phyloP scores from a whole-genome alignment of 1,140 invertebrate species.

The Cryptotermes secundus region DNA sequence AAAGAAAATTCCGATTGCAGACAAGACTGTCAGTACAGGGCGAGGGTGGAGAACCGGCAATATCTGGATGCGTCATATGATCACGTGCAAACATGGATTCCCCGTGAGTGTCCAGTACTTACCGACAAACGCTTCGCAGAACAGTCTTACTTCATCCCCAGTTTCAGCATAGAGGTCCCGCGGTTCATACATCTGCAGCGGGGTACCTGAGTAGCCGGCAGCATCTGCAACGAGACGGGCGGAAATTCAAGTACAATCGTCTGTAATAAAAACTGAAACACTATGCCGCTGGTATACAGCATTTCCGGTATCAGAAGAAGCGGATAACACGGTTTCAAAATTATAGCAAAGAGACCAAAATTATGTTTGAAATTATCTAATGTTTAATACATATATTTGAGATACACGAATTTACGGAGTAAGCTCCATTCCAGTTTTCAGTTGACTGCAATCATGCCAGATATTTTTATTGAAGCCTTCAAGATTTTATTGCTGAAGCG shows the following conservation, averaged over 20 bases:
- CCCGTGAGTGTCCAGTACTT: slow-evolving; percentile 43
- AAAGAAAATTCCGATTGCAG: background rate
- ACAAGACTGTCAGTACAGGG: background rate
- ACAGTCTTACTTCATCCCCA: slow-evolving; percentile 61
- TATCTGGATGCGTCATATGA: background rate
- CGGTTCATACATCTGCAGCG: slow-evolving; percentile 52
- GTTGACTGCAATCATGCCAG: too few relatives aligned
- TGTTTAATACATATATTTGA: too few relatives aligned
- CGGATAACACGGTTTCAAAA: too few relatives aligned
- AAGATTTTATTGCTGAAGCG: too few relatives aligned
- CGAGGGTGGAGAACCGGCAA: background rate
- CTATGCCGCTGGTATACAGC: too few relatives aligned
- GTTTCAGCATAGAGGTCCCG: slow-evolving; percentile 50
- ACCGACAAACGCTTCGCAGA: slow-evolving; percentile 75
- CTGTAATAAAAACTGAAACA: background rate
- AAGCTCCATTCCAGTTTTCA: too few relatives aligned
- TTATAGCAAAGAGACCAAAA: too few relatives aligned
- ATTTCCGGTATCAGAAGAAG: too few relatives aligned
- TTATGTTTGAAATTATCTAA: too few relatives aligned
- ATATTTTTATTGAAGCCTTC: too few relatives aligned
- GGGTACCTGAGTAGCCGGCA: slow-evolving; percentile 50
- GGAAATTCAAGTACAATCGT: background rate
- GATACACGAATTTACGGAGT: too few relatives aligned
- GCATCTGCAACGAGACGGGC: slow-evolving; percentile 43
- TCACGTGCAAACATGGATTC: background rate